Evolutionary conservation across 2,113 vertebrate species (phyloP).

Genomic region (Pomatostomus ruficeps): DNA sequence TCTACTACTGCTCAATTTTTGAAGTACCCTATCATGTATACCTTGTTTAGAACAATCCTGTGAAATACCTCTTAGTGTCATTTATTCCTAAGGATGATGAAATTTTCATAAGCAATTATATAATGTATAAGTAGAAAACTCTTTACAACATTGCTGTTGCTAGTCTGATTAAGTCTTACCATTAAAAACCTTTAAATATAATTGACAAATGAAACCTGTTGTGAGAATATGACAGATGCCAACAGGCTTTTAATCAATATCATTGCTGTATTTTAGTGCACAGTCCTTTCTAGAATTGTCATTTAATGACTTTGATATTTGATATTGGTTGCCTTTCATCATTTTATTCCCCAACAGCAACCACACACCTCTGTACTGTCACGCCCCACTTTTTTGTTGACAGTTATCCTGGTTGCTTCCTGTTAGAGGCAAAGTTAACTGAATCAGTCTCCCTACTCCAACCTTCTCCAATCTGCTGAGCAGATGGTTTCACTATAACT

Average conservation of each 20-base stretch:
- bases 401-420: not conserved
- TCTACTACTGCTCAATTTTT: not conserved
- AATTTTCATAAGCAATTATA: not conserved
- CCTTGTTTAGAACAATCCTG: not conserved
- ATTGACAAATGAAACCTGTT: not conserved
- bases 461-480: not conserved
- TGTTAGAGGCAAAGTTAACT: not conserved
- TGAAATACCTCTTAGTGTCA: not conserved
- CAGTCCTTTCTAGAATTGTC: not conserved
- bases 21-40: not conserved
- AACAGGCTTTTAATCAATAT: not conserved
- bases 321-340: not conserved
- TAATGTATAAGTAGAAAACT: not conserved
- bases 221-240: not conserved
- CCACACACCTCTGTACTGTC: accelerated
- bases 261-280: not conserved
- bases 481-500: not conserved
- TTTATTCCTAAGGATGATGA: not conserved
- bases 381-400: not conserved
- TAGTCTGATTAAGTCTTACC: not conserved
- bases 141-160: not conserved
- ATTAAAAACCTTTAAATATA: not conserved
- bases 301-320: not conserved
- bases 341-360: not conserved
- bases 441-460: not conserved